Evolutionary conservation across 2,888 invertebrate species (phyloP).

Genomic region (Pseudoips prasinana): DNA sequence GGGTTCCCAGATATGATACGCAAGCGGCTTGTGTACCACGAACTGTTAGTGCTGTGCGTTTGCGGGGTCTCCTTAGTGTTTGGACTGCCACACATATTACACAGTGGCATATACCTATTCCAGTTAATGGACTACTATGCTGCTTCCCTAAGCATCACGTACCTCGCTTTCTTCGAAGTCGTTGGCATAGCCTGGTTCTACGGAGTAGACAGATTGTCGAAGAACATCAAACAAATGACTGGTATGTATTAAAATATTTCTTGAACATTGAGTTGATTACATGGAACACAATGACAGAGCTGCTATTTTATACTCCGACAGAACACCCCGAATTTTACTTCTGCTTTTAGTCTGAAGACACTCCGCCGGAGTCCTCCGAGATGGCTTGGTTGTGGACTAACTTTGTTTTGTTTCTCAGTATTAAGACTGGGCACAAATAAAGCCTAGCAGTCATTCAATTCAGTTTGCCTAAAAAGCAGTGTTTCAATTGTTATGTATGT

Average conservation of each 20-base stretch:
- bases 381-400: too few relatives aligned
- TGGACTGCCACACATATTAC: slow-evolving; percentile 93
- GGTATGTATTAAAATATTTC: slow-evolving; percentile 68
- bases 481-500: too few relatives aligned
- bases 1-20: slow-evolving; percentile 95
- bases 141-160: slow-evolving; percentile 95
- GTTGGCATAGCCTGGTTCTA: slow-evolving; percentile 96
- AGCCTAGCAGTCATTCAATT: too few relatives aligned
- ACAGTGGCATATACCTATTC: slow-evolving; percentile 95
- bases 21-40: slow-evolving; percentile 91
- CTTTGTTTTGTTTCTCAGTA: too few relatives aligned
- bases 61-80: slow-evolving; percentile 91
- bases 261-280: neutral
- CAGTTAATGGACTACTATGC: slow-evolving; percentile 96
- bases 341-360: too few relatives aligned
- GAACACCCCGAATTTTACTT: neutral
- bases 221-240: slow-evolving; percentile 95
- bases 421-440: too few relatives aligned
- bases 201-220: slow-evolving; percentile 89
- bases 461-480: too few relatives aligned
- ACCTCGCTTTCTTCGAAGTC: slow-evolving; percentile 96
- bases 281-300: too few relatives aligned
- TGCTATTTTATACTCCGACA: neutral
- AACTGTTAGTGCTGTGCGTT: slow-evolving; percentile 91
- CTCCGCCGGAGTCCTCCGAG: too few relatives aligned